Base-by-base conservation (phyloP, 2,888 invertebrate genomes). In the Agonopterix heracliana region DNA sequence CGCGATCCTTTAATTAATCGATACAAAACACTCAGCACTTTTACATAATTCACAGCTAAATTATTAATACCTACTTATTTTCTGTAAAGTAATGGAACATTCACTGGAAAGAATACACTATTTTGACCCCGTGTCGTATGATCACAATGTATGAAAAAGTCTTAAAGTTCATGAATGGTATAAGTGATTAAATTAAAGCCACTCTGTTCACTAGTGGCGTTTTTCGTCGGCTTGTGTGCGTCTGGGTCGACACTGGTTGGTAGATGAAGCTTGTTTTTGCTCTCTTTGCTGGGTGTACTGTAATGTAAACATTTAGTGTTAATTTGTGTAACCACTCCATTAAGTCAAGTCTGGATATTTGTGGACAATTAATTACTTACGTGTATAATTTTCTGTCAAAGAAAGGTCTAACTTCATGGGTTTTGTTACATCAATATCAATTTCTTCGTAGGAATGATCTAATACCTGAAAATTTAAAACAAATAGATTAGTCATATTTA, bases 401-500 rank as follows among this genome's bases (percentile, higher is more conserved):
- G 73, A 90, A 57, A 90, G 83, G 70, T 89, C 90, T 73, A 85
- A 89, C 67, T 90, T 92, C 62, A 90, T 81, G 44, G 85, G 90
- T 64, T 89, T 91, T 65, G 80, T 86, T 56, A 90, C 91, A 54
- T 94, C 93, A 57, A 94, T 93, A 55, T 94, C 94, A 46, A 93
- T 90, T 61, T 93, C 92, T 71, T 94, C 94, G 71, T 94, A 95
- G 1, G 93, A 87, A 53, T 92, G 92, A 61, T 93, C 93, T 44
- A 92, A 87, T 4, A 94, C 91, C 93, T 93, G 66, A 34, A 57
- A 56, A 54, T 57, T 14, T 44, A 45, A 42, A 26, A 26, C n/a
- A 10, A 38, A 7, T 11, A 34, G 7, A 34, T 44, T n/a, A 34
- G 11, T 42, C 10, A 11, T 34, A 34, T n/a, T 7, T 45, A 35